Evolutionary conservation across 2,113 vertebrate genomes (phyloP), one percentile per base, ranked within the genome.

Genomic region (Solea senegalensis): DNA sequence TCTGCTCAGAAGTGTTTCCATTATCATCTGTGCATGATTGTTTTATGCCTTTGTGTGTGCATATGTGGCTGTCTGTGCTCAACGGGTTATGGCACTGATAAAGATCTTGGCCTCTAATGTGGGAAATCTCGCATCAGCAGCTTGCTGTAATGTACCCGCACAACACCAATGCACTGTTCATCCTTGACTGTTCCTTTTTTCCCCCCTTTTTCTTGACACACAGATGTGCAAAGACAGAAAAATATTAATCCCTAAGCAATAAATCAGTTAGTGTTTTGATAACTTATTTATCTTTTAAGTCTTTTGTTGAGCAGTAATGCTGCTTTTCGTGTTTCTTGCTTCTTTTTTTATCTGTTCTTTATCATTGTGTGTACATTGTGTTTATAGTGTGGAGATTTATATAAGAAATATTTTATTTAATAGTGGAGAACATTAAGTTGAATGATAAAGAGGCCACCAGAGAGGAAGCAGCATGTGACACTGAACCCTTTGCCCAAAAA

Each of bases 51-150:
- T 52, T 27, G 63, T 10, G 39, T 66, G 43, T 45, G 27, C 7
- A n/a, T 53, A 52, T 10, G 21, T 51, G 55, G 43, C 52, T 80
- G 64, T 65, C 63, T 60, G 68, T 78, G 71, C 57, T 67, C 41
- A 3, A 28, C 55, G 65, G 80, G 59, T 65, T 74, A 60, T 74
- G 59, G 49, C 45, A 39, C 12, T 64, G 78, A 71, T 84, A 72
- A 80, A 27, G 48, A 34, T 45, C n/a, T 59, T 14, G 50, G 73
- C 26, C 73, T n/a, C 1, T 39, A 80, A 84, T 46, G 26, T 68
- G 65, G 45, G 52, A 63, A 63, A 72, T 64, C 44, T 55, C 69
- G 53, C 54, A 27, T 66, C 52, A 57, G 46, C 78, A 64, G 53
- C 9, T n/a, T 34, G 34, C 34, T 34, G 34, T 34, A 34, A 34